Evolutionary conservation across 2,888 invertebrate species (phyloP), one percentile per base, ranked within the genome.

Genomic region (Synanthedon formicaeformis): DNA sequence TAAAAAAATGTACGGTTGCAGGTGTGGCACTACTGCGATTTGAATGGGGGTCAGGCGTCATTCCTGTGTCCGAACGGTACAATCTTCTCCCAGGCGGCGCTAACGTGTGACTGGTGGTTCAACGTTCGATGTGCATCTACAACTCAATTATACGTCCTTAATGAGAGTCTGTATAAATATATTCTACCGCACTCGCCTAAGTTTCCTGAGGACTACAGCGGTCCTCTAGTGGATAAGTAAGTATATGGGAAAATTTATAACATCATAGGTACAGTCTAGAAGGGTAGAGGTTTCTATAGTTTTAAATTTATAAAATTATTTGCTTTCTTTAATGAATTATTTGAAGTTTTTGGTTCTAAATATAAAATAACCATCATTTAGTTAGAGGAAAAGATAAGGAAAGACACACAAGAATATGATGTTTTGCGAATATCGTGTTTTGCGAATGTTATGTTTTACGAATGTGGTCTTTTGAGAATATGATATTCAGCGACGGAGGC

Each of bases 101-200:
- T 96, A 49, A 96, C 96, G 0, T 96, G 96, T 69, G 96, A 96
- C 75, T 96, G 96, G 96, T 96, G 96, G 96, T 96, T 94, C 80
- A 96, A 96, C 73, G 96, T 96, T 0, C 92, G 93, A 65, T 96
- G 96, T 73, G 91, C 93, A 27, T 91, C 93, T 12, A 95, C 96
- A 0, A 86, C 94, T 0, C 96, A 96, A 73, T 89, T 95, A 0
- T 96, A 96, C 75, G 96, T 96, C 2, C 86, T 96, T 4, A 96
- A 96, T 66, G 96, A 96, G 77, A 90, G 96, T 57, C 90, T 96
- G 3, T 96, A 96, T 81, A 95, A 96, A 71, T 96, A 93, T 68
- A 96, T 96, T 58, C 75, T 96, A 60, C 96, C 96, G 3, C 91
- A 94, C 61, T 92, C 93, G 64, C 96, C 96, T 0, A 95, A 94